Evolutionary conservation across 2,113 vertebrate genomes (phyloP).

Genomic region (Ginglymostoma cirratum): DNA sequence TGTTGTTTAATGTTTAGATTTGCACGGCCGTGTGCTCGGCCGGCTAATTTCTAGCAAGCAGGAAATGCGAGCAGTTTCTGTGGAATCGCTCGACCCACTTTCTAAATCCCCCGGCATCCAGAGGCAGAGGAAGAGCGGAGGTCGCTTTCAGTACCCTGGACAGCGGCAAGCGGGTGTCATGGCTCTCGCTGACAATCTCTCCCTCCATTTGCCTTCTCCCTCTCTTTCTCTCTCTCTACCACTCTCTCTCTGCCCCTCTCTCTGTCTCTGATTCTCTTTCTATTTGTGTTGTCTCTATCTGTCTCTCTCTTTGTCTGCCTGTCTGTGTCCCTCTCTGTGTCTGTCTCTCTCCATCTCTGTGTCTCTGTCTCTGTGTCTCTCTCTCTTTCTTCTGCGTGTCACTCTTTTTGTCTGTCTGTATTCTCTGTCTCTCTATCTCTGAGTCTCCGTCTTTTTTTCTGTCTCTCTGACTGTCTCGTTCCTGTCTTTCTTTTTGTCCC

Average conservation of each 20-base stretch:
- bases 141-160: slow-evolving; percentile 38
- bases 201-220: not conserved
- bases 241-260: not conserved
- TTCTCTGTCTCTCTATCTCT: too few species aligned
- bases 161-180: not conserved
- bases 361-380: not conserved
- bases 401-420: not conserved
- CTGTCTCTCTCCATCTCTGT: not conserved
- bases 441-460: not conserved
- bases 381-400: not conserved
- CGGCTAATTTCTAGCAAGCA: not conserved
- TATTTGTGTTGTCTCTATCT: too few species aligned
- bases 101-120: not conserved
- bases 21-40: not conserved
- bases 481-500: too few species aligned
- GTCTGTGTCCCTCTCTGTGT: not conserved
- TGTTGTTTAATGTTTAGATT: not conserved
- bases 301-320: not conserved
- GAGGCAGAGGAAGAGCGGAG: not conserved
- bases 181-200: not conserved
- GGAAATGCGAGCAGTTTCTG: not conserved
- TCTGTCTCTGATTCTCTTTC: too few species aligned
- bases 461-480: too few species aligned
- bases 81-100: not conserved
- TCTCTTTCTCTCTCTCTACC: not conserved